Base-by-base conservation (phyloP, 2,888 invertebrate genomes). In the Exephanes ischioxanthus region DNA sequence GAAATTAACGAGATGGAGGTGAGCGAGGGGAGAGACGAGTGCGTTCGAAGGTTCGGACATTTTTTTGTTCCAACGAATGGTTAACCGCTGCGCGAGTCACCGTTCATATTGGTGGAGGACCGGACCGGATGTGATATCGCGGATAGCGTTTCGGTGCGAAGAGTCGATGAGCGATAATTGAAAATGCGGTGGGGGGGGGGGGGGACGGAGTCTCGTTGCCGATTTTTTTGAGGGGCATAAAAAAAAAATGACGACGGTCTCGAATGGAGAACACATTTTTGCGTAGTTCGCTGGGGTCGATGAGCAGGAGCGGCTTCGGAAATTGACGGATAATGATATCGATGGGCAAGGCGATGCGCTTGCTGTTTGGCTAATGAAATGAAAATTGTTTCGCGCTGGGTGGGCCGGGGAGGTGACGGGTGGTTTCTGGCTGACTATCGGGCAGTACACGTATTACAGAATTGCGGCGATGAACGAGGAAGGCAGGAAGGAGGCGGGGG, bases 291-390 rank as follows among this genome's bases (percentile, higher is more conserved):
- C 2, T 26, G 26, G 26, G 6, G 55, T 55, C 53, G 19, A 70
- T 19, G 30, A 41, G 45, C n/a, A 30, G 58, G 5, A 30, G n/a
- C 70, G 45, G 48, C 41, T 63, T 67, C 45, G 61, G 14, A 14
- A 66, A 70, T 81, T 33, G 81, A 75, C 19, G 68, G 33, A 51
- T 67, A 70, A 71, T 67, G 77, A 63, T 68, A 76, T 77, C 53
- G 83, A 63, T 33, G 30, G n/a, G 63, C 37, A 75, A 75, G 70
- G 75, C 55, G 75, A 72, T 66, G 51, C 37, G 33, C 68, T 16
- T 76, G 77, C 80, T 68, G 84, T 33, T 70, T 84, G 84, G 71
- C 87, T 90, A 89, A 90, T 91, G 89, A 89, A 90, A 89, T 90
- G 89, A 89, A 90, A 90, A 90, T 90, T 72, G 82, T 83, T 83